phyloP scores from a whole-genome alignment of 2,888 invertebrate genomes.

The Anthoptus insignis region DNA sequence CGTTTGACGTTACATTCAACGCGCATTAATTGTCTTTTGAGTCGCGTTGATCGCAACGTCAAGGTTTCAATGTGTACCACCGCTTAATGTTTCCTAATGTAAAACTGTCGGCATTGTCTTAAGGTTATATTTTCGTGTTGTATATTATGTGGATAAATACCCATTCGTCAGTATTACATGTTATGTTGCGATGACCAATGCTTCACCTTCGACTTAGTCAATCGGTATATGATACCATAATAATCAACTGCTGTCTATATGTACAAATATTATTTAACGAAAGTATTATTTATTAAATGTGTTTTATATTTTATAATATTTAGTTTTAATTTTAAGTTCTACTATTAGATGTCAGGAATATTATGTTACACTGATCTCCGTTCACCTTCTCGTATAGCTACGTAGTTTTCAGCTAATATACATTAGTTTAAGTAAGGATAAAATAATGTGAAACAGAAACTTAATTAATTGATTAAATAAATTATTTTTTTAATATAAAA shows the following conservation, averaged over 20 bases:
- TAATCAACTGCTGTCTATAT: conserved; percentile 63
- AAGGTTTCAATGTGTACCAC: too few relatives aligned
- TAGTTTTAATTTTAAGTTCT: conserved; percentile 70
- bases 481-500: too few relatives aligned
- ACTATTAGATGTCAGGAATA: too few relatives aligned
- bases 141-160: conserved; percentile 36
- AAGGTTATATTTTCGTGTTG: conserved; percentile 21
- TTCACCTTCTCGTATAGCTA: too few relatives aligned
- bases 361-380: too few relatives aligned
- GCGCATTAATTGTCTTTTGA: too few relatives aligned
- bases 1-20: too few relatives aligned
- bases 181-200: conserved; percentile 33
- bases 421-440: too few relatives aligned
- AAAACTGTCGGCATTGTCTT: conserved; percentile 2
- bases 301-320: conserved; percentile 64
- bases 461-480: too few relatives aligned
- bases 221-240: conserved; percentile 50
- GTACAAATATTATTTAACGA: conserved; percentile 71
- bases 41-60: too few relatives aligned
- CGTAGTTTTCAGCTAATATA: too few relatives aligned
- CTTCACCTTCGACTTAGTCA: conserved; percentile 44
- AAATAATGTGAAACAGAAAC: too few relatives aligned
- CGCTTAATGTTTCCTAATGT: background rate
- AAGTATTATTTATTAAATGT: conserved; percentile 73
- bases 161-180: conserved; percentile 51